phyloP scores from a whole-genome alignment of 2,888 invertebrate genomes.

The Gnatocerus cornutus region DNA sequence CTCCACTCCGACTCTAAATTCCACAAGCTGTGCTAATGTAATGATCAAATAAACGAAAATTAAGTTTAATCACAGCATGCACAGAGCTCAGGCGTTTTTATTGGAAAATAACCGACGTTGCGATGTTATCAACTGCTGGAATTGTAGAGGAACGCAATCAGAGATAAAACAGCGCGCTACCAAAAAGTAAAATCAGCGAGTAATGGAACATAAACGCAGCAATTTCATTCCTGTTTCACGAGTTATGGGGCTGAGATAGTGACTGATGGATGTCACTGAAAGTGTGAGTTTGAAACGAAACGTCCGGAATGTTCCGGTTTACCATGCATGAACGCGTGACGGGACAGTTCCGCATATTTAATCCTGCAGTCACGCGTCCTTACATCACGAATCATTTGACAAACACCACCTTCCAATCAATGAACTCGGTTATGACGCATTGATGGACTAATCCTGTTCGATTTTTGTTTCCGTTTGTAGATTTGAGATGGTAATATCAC shows the following conservation, averaged over 20 bases:
- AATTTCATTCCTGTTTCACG: constrained; percentile 5
- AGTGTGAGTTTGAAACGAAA: constrained; percentile 32
- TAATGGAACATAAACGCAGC: constrained; percentile 10
- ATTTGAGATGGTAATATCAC: no score
- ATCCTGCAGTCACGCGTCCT: constrained; percentile 42
- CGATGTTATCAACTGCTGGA: constrained; percentile 4
- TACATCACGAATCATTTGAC: constrained; percentile 42
- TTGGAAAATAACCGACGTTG: background rate
- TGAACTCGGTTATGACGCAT: constrained; percentile 13
- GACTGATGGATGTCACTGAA: constrained; percentile 44
- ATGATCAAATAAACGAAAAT: background rate
- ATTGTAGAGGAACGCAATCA: background rate
- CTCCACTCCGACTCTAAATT: background rate
- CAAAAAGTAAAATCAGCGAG: constrained; percentile 1
- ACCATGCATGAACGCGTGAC: constrained; percentile 35
- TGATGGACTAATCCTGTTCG: no score
- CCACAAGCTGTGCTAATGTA: background rate
- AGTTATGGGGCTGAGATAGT: constrained; percentile 29
- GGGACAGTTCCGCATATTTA: constrained; percentile 39
- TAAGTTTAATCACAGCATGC: background rate
- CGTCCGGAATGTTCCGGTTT: constrained; percentile 39
- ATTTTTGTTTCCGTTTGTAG: no score
- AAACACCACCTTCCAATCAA: constrained; percentile 43
- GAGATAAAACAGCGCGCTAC: constrained; percentile 1
- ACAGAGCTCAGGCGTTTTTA: background rate